A percentile compares a stretch with the other conserved stretches of the same genome.
Conservation (phyloP, 2,113 vertebrate genomes). For the mouse (Mus musculus) region GRCm39 chr11:11217001-11217500, state of each 20-base stretch:
- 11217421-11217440: background rate
- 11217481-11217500: background rate
- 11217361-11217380: background rate
- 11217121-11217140: constrained; percentile 27
- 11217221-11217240: constrained; percentile 9
- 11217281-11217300: background rate
- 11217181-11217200: constrained; percentile 33
- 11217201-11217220: constrained; percentile 10
- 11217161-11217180: background rate
- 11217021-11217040: background rate
- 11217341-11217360: background rate
- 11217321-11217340: too few species aligned
- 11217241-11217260: constrained; percentile 15
- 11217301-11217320: constrained; percentile 23
- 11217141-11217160: background rate
- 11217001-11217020: background rate
- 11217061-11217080: background rate
- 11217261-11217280: background rate
- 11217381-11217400: background rate
- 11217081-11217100: background rate
- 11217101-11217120: background rate
- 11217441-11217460: background rate
- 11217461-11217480: background rate
- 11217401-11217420: background rate
- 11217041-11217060: background rate